Evolutionary conservation across 2,113 vertebrate genomes (phyloP).

Genomic region (Onychostoma macrolepis): DNA sequence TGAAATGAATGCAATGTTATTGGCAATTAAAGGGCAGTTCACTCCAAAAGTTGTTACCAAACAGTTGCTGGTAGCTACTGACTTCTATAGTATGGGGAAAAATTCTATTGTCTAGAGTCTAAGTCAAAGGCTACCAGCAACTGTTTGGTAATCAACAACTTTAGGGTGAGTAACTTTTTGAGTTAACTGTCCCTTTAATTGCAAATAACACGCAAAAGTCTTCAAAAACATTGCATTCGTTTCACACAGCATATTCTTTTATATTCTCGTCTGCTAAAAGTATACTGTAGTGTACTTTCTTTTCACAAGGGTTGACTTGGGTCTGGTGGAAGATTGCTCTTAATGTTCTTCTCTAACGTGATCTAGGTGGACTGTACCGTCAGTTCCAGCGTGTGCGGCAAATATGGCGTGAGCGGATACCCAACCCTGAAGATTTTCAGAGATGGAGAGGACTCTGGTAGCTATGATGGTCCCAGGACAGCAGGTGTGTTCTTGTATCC

Average conservation of each 20-base stretch:
- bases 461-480: constrained; percentile 92
- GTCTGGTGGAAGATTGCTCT: background rate
- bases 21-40: too few species aligned
- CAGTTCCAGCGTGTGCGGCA: constrained; percentile 88
- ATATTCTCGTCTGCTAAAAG: background rate
- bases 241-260: background rate
- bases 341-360: background rate
- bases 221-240: background rate
- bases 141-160: background rate
- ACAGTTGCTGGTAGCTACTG: background rate
- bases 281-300: background rate
- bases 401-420: constrained; percentile 96
- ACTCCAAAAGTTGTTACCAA: background rate
- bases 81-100: background rate
- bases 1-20: too few species aligned
- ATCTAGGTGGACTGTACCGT: constrained; percentile 93
- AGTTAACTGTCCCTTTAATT: background rate
- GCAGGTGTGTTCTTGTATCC: constrained; percentile 78
- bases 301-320: background rate
- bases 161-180: background rate
- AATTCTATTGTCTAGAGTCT: too few species aligned
- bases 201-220: background rate
- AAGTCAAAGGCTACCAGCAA: background rate
- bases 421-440: constrained; percentile 97
- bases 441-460: constrained; percentile 90